These are phyloP conservation scores for Lerema accius DNA, from an alignment of 1,140 invertebrate species.

Conservation along the genomic window DNA sequence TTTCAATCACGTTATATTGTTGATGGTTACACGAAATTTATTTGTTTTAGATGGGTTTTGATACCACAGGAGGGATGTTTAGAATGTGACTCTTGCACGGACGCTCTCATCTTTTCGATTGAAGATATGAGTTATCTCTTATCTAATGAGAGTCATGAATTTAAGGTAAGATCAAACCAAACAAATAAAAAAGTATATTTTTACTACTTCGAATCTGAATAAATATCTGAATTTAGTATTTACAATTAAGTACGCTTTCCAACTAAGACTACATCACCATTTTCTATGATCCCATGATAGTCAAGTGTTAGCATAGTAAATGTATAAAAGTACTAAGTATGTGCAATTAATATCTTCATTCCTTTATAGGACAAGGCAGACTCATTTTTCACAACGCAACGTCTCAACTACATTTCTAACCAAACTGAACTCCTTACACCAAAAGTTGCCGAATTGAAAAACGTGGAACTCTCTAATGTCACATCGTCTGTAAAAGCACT, in stretches of 20 bases:
- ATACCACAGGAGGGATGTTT: constrained; percentile 88
- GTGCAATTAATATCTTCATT: constrained; percentile 7
- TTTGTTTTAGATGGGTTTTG: constrained; percentile 82
- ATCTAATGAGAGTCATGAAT: constrained; percentile 66
- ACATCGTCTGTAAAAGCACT: constrained; percentile 54
- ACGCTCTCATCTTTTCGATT: constrained; percentile 93
- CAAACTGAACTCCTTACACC: constrained; percentile 65
- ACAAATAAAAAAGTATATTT: no score
- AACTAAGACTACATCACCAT: no score
- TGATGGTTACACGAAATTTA: no score
- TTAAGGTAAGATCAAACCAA: constrained; percentile 54
- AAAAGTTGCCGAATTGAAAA: constrained; percentile 51
- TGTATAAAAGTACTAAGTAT: no score
- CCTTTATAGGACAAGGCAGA: constrained; percentile 68
- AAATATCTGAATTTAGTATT: no score
- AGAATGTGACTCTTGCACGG: constrained; percentile 94
- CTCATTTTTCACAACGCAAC: constrained; percentile 75
- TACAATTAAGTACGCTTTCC: no score
- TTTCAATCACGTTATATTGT: no score
- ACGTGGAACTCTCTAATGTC: constrained; percentile 59
- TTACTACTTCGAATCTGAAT: no score
- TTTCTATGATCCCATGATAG: no score
- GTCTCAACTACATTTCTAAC: constrained; percentile 71
- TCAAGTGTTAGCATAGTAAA: no score
- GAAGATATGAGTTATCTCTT: constrained; percentile 85